Percentiles rank a stretch among this genome's conserved stretches.
Evolutionary conservation across 2,797 vertebrate species (phyloP).

Genomic region (Gastrophryne carolinensis): DNA sequence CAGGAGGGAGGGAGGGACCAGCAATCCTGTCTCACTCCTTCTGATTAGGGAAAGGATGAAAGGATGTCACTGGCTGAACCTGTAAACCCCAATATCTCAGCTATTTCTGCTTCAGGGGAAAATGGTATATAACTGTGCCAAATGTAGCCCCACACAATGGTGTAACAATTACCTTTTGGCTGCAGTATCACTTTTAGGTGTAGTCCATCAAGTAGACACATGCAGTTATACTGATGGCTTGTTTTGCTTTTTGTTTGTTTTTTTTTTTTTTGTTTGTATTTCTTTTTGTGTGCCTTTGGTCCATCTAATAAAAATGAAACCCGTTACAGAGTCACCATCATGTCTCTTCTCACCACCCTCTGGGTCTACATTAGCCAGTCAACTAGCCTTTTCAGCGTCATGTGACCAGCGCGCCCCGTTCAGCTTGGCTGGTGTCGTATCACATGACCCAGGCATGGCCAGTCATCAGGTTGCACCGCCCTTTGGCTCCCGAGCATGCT

Average conservation of each 20-base stretch:
- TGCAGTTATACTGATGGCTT: conserved; percentile 87
- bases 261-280: conserved; percentile 87
- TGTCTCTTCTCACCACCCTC: conserved; percentile 99
- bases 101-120: too few species aligned
- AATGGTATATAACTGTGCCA: too few species aligned
- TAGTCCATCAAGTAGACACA: conserved; percentile 74
- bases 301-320: conserved; percentile 99
- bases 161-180: too few species aligned
- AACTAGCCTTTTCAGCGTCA: conserved; percentile 99
- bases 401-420: conserved; percentile 98
- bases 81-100: too few species aligned
- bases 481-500: conserved; percentile 98
- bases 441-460: conserved; percentile 98
- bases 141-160: too few species aligned
- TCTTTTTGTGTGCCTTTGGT: conserved; percentile 90
- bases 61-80: too few species aligned
- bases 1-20: too few species aligned
- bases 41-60: too few species aligned
- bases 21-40: too few species aligned
- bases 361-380: conserved; percentile 96
- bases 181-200: too few species aligned
- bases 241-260: conserved; percentile 87
- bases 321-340: conserved; percentile 99
- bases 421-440: conserved; percentile 99
- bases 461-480: conserved; percentile 97